Base-by-base conservation (phyloP, 2,113 vertebrate species). In the Lota lota region DNA sequence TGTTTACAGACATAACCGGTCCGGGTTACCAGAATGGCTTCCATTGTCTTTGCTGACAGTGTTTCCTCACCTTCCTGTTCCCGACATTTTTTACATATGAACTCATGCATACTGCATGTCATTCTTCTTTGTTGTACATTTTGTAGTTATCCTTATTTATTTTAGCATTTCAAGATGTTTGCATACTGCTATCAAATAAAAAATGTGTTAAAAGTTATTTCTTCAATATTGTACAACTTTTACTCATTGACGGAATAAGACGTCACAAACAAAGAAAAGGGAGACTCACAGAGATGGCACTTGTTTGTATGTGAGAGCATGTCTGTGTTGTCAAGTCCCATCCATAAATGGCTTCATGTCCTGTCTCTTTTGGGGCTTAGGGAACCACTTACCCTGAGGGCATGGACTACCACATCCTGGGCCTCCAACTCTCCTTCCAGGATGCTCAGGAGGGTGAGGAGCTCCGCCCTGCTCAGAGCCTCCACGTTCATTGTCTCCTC, bases 401-500 rank as follows among this genome's bases (percentile, higher is more conserved):
- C 92, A 82, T 99, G 96, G 80, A 99, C 98, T 81, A 98, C 97
- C 60, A 96, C 93, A 80, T 99, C 97, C 78, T 96, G 94, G 64
- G 97, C 97, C 89, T 99, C 97, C 21, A 99, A 91, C 75, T 99
- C 96, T 71, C 97, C 97, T 84, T 99, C 96, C 76, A 99, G 89
- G 76, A 99, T 93, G 88, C 96, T 98, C 63, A 99, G 95, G 40
- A 99, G 94, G 8, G 94, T 98, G 84, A 99, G 90, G 72, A 99
- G 93, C 88, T 99, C 96, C 58, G 94, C 92, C 84, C 96, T 96
- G 92, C 95, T 98, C 80, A 99, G 96, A 86, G 95, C 96, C 92
- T 99, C 97, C 89, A 99, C 93, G 92, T 99, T 96, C 97, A 99
- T 99, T 88, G 90, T 98, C 93, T 94, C 93, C 89, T 90, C 88